phyloP scores from a whole-genome alignment of 23 tunicate genomes.

The Styela clava region DNA sequence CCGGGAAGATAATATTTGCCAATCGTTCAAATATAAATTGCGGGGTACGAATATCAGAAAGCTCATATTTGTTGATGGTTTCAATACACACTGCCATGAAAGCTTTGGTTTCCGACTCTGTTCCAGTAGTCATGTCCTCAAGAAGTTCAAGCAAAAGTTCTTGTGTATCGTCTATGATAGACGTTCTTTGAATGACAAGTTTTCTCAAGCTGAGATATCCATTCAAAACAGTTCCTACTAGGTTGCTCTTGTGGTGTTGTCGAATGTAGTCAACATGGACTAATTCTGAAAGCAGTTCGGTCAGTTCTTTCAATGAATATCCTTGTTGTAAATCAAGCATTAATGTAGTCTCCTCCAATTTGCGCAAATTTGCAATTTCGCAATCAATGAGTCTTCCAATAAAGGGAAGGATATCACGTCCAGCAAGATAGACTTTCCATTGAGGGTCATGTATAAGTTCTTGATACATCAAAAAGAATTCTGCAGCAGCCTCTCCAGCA shows the following conservation, averaged over 20 bases:
- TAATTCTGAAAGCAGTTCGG: constrained; percentile 68
- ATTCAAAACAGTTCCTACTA: constrained; percentile 81
- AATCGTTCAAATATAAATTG: constrained; percentile 98
- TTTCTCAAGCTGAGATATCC: constrained; percentile 84
- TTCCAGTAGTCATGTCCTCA: constrained; percentile 85
- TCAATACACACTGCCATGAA: constrained; percentile 95
- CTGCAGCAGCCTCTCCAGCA: constrained; percentile 82
- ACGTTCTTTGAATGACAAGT: constrained; percentile 87
- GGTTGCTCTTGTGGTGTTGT: constrained; percentile 64
- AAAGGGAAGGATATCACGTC: constrained; percentile 46
- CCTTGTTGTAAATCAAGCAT: constrained; percentile 87
- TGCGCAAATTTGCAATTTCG: constrained; percentile 63
- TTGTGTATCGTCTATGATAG: constrained; percentile 91
- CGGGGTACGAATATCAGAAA: constrained; percentile 71
- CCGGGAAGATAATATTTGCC: constrained; percentile 89
- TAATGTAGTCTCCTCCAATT: constrained; percentile 73
- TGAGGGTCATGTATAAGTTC: constrained; percentile 62
- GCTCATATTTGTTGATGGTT: constrained; percentile 84
- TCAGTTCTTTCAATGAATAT: constrained; percentile 75
- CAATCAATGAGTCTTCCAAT: constrained; percentile 70
- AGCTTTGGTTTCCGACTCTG: constrained; percentile 72
- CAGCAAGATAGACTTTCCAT: constrained; percentile 77
- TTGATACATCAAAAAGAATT: constrained; percentile 63
- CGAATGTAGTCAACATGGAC: constrained; percentile 67
- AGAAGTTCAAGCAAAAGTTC: constrained; percentile 76